Evolutionary conservation across 2,797 vertebrate genomes (phyloP).

Genomic region (Euthynnus affinis): DNA sequence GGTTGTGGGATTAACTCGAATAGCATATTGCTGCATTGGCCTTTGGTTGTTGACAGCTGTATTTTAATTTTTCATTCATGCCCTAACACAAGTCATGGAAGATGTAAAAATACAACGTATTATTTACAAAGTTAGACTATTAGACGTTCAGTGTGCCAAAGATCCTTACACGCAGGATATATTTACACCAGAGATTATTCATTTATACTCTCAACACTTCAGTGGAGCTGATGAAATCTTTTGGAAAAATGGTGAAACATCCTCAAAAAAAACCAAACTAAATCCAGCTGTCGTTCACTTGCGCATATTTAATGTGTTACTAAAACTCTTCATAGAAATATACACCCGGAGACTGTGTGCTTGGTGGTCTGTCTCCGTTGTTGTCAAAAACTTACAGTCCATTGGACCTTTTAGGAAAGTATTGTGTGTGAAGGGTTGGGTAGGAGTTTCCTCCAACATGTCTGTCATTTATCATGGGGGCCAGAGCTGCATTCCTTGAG

Average conservation of each 20-base stretch:
- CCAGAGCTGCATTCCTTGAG: constrained; percentile 55
- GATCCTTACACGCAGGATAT: background rate
- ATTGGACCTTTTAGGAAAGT: constrained; percentile 22
- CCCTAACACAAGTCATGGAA: no score
- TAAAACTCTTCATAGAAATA: background rate
- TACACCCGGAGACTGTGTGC: background rate
- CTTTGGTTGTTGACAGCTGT: no score
- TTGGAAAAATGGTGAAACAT: background rate
- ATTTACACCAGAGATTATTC: background rate
- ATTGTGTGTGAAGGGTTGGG: constrained; percentile 16
- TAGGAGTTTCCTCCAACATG: constrained; percentile 47
- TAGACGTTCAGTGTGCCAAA: background rate
- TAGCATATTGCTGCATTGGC: no score
- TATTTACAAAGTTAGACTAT: background rate
- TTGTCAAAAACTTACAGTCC: constrained; percentile 22
- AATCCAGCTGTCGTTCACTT: background rate
- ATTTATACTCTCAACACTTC: background rate
- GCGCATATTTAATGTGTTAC: background rate
- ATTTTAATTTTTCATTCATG: no score
- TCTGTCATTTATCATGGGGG: constrained; percentile 46
- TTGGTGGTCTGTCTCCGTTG: constrained; percentile 27
- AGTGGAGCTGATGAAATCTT: constrained; percentile 13
- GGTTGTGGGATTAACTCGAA: no score
- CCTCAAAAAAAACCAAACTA: background rate
- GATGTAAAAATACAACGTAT: no score